Conservation (phyloP, 2,797 vertebrate species). For the Mareca strepera region DNA sequence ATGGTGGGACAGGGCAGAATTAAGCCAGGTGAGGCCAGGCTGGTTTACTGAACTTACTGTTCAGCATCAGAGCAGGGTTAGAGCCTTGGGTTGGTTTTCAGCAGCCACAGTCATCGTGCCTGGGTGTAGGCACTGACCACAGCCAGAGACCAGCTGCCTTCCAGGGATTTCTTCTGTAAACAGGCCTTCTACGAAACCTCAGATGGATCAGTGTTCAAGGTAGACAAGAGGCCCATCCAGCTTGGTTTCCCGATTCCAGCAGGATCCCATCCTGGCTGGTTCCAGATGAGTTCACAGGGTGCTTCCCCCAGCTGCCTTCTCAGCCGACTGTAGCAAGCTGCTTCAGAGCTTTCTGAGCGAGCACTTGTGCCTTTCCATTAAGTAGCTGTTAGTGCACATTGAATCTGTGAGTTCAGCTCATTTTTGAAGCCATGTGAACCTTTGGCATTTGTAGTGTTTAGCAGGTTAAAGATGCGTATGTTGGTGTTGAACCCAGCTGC, state of each 20-base stretch:
- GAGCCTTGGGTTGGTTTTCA: background rate
- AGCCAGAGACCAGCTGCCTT: background rate
- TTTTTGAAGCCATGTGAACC: background rate
- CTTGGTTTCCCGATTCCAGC: background rate
- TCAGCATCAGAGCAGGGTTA: background rate
- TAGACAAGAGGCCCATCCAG: background rate
- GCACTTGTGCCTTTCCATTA: background rate
- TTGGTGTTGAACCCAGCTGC: background rate
- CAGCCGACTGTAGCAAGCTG: background rate
- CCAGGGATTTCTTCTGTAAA: background rate
- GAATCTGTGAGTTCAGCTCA: background rate
- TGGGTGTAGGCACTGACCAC: background rate
- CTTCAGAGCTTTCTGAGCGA: background rate
- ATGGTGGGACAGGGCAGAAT: background rate
- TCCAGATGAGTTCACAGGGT: background rate
- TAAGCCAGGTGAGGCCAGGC: rapidly evolving
- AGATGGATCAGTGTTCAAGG: background rate
- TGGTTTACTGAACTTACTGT: background rate
- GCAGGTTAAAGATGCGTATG: background rate
- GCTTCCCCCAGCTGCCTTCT: background rate
- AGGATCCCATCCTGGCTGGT: background rate
- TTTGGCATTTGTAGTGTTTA: background rate
- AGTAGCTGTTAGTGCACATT: background rate
- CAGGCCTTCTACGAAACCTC: background rate
- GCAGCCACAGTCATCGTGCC: background rate